A percentile compares a stretch with the other conserved stretches of the same genome.
These are phyloP conservation scores for Lanius ludovicianus DNA, from an alignment of 2,113 vertebrate species.

Conservation along the genomic window DNA sequence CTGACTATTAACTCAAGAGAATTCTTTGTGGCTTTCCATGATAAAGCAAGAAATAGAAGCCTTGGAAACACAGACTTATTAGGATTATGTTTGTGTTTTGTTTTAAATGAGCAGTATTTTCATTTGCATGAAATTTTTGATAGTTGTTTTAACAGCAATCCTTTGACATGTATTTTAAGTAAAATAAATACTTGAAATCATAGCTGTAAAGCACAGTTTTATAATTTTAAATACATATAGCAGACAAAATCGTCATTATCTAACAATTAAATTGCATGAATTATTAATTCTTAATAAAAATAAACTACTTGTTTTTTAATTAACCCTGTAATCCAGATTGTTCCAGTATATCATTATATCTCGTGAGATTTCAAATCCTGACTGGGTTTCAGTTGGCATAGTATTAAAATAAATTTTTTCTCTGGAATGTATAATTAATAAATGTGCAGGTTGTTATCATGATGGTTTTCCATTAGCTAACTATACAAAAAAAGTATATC, in stretches of 20 bases:
- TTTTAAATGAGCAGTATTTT: background rate
- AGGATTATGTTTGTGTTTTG: background rate
- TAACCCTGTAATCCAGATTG: background rate
- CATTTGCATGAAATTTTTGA: background rate
- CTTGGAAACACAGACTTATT: background rate
- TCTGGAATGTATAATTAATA: background rate
- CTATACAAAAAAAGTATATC: background rate
- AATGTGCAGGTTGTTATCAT: background rate
- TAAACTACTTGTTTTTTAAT: background rate
- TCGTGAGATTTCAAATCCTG: background rate
- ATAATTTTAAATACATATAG: background rate
- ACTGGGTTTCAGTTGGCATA: background rate
- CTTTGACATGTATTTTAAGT: background rate
- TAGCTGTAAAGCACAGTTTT: background rate
- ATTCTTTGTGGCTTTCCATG: background rate
- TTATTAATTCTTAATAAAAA: conserved; percentile 22
- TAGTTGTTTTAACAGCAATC: background rate
- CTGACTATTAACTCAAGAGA: background rate
- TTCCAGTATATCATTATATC: background rate
- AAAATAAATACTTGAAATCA: background rate
- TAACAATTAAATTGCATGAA: background rate
- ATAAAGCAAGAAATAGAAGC: background rate
- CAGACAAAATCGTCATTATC: background rate
- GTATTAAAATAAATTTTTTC: background rate
- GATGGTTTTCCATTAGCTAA: background rate